phyloP scores from a whole-genome alignment of 2,888 invertebrate genomes.

The Orthosia gracilis region DNA sequence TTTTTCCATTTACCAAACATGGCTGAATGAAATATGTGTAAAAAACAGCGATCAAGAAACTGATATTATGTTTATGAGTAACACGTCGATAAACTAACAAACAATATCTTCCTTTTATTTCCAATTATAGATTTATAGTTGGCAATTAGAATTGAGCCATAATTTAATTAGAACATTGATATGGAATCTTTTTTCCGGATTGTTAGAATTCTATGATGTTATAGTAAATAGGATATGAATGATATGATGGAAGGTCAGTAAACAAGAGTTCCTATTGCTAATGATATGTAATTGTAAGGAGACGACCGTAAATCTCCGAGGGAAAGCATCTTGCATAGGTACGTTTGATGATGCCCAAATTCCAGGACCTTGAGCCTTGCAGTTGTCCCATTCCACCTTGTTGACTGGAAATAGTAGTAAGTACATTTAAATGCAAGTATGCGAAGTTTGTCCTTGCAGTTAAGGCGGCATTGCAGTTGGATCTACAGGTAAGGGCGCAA shows the following conservation, averaged over 20 bases:
- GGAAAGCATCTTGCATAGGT: too few species aligned
- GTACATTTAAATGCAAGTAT: too few species aligned
- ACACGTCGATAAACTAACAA: slow-evolving; percentile 24
- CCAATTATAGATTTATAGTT: slow-evolving; percentile 40
- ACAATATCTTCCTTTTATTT: slow-evolving; percentile 41
- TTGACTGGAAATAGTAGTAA: too few species aligned
- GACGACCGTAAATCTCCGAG: too few species aligned
- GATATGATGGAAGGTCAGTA: neutral
- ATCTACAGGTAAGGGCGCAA: too few species aligned
- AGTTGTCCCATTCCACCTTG: too few species aligned
- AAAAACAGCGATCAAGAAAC: slow-evolving; percentile 12
- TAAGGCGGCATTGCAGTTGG: too few species aligned
- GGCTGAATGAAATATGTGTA: slow-evolving; percentile 44
- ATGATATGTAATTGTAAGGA: neutral
- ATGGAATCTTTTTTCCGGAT: slow-evolving; percentile 14
- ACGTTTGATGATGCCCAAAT: too few species aligned
- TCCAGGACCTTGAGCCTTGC: too few species aligned
- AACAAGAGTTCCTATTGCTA: neutral
- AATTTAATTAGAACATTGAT: slow-evolving; percentile 35
- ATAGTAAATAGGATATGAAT: neutral
- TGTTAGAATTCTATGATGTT: neutral
- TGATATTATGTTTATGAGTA: slow-evolving; percentile 47
- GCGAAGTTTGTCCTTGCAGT: too few species aligned
- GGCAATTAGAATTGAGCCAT: slow-evolving; percentile 27
- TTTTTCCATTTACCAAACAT: slow-evolving; percentile 50